Base-by-base conservation (phyloP, 1,140 invertebrate genomes). In the Hetaerina americana region DNA sequence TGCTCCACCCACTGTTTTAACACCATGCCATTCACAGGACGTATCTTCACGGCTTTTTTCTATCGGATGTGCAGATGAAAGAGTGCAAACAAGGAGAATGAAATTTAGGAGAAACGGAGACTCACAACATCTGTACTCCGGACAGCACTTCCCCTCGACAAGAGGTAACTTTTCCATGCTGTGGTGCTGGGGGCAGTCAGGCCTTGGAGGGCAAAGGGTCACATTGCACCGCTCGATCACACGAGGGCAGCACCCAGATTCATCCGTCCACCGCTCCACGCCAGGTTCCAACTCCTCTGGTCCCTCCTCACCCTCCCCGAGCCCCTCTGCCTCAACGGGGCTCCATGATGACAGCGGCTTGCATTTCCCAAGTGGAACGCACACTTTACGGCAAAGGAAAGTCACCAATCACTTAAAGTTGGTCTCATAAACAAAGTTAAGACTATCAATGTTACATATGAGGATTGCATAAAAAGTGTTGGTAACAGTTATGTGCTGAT, bases 321-420 rank as follows among this genome's bases (percentile, higher is more conserved):
- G 26, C 81, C 78, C 49, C 80, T 79, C 1, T 80, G 77, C 0
- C 77, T 74, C 0, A 81, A 78, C 0, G 87, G 73, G 8, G 76
- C 72, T 25, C 68, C 26, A 24, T 26, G 10, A 22, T 6, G 22
- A n/a, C 70, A 31, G 29, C 10, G 29, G 57, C 0, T 85, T 83
- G 77, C 91, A 92, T 72, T 91, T 85, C 27, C 87, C 86, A n/a
- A 80, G 80, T 5, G 89, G 87, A 73, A 87, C 84, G 75, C 90
- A 92, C 80, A 89, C 88, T 89, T n/a, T n/a, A n/a, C n/a, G n/a
- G 72, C 66, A 77, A 73, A 66, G 29, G 73, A 66, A 24, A 27
- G 24, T 66, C 0, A 68, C 31, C 27, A 25, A 18, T 66, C 27
- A 67, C 68, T 27, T 25, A 72, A 71, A 71, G n/a, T n/a, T n/a